Base-by-base conservation (phyloP, 2,888 invertebrate genomes). In the Tetanocera ferruginea region DNA sequence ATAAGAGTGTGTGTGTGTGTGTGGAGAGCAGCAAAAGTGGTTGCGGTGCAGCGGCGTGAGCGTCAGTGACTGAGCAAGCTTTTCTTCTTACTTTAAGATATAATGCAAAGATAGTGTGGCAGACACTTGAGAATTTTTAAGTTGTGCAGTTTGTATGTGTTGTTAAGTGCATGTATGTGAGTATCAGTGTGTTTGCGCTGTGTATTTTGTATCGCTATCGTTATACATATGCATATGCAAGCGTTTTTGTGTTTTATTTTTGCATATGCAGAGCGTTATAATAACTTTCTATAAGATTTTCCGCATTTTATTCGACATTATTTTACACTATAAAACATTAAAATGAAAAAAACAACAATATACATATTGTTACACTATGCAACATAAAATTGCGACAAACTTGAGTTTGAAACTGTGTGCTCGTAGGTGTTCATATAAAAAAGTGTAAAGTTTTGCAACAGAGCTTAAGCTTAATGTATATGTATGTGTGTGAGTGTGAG, bases 341-440 rank as follows among this genome's bases (percentile, higher is more conserved):
- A 43, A 43, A n/a, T n/a, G n/a, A n/a, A 43, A 43, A 43, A 43
- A 43, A 43, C 43, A 6, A n/a, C n/a, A n/a, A n/a, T 31, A 5
- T 37, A 37, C 37, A 11, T 43, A 43, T 43, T 43, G 43, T 43
- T 43, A 43, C 43, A 43, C 43, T 43, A 43, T n/a, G 19, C 14
- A 64, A 34, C 31, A 34, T 34, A 31, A 64, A 64, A 14, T 34
- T 23, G 34, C 64, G 34, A 34, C 64, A n/a, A n/a, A 64, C 34
- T 64, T 77, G 72, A 80, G 79, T 79, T n/a, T 80, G 72, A 79
- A 66, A 78, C 76, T 80, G 78, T 64, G 71, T 77, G 64, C 25
- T 34, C 34, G 14, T 19, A 34, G 34, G 34, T 64, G 23, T 60
- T 60, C 28, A 60, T 28, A 28, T 60, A 17, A 11, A 25, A 60